These are phyloP conservation scores for Heliconius sara DNA, from an alignment of 2,888 invertebrate species.

Conservation along the genomic window DNA sequence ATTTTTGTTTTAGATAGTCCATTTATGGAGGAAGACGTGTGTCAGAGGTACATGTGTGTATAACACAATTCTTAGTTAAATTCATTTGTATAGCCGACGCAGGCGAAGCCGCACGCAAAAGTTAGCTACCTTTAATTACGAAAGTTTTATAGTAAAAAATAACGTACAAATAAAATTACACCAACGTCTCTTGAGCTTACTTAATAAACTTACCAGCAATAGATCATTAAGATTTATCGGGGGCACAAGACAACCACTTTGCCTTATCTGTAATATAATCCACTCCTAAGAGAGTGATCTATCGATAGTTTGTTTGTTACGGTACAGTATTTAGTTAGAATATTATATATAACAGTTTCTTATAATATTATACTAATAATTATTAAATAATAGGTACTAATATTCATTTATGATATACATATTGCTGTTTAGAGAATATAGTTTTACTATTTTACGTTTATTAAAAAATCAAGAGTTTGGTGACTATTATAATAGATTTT, in stretches of 20 bases:
- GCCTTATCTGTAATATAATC: conserved; percentile 40
- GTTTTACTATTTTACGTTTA: neutral
- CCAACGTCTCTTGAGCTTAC: conserved; percentile 28
- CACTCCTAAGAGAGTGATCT: conserved; percentile 38
- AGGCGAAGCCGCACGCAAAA: neutral
- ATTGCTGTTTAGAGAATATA: no score
- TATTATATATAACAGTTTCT: neutral
- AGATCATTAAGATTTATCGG: conserved; percentile 48
- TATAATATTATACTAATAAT: no score
- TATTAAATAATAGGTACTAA: no score
- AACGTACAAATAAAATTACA: conserved; percentile 16
- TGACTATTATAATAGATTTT: neutral
- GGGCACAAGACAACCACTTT: conserved; percentile 42
- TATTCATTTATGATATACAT: no score
- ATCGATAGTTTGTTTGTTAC: conserved; percentile 27
- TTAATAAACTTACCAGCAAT: conserved; percentile 43
- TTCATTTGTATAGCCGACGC: neutral
- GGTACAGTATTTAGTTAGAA: neutral
- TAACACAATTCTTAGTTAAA: neutral
- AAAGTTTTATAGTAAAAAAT: neutral
- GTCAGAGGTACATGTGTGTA: no score
- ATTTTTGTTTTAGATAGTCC: neutral
- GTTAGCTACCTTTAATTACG: neutral
- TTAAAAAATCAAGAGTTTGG: neutral
- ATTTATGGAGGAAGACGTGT: no score